Conservation (phyloP, 2,113 vertebrate genomes). For the Oostethus manadensis region DNA sequence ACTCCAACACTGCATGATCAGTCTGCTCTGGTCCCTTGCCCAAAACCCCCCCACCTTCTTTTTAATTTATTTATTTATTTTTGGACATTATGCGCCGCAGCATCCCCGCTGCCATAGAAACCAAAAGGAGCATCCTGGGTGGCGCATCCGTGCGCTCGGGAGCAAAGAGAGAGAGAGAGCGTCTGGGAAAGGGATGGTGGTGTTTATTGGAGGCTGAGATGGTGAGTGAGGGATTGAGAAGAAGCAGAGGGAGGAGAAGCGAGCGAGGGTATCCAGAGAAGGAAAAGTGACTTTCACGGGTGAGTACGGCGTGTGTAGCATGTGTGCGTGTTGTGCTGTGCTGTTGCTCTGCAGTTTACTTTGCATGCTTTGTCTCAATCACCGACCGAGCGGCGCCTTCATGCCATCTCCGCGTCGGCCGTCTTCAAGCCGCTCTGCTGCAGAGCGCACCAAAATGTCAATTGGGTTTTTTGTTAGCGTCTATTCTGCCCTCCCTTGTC, state of each 20-base stretch:
- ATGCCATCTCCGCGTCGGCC: neutral
- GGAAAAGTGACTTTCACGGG: slow-evolving; percentile 63
- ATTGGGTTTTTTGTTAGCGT: slow-evolving; percentile 21
- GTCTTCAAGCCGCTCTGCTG: slow-evolving; percentile 28
- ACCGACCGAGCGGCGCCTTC: no score
- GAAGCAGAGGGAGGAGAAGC: slow-evolving; percentile 26
- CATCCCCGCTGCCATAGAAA: slow-evolving; percentile 8
- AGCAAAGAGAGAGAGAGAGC: neutral
- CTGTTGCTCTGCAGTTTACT: slow-evolving; percentile 4
- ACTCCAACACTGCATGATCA: slow-evolving; percentile 1
- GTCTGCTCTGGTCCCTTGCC: neutral
- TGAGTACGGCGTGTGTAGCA: slow-evolving; percentile 58
- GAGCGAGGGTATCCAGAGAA: slow-evolving; percentile 42
- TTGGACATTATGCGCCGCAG: slow-evolving; percentile 5
- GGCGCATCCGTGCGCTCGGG: slow-evolving; percentile 4
- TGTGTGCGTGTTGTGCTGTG: neutral
- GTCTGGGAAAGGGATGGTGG: neutral
- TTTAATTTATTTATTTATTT: no score
- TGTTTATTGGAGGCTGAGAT: slow-evolving; percentile 2
- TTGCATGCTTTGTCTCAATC: slow-evolving; percentile 4
- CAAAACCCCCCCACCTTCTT: neutral
- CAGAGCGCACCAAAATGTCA: slow-evolving; percentile 36
- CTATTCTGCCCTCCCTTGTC: slow-evolving; percentile 27
- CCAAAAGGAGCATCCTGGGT: slow-evolving; percentile 9
- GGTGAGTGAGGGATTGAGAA: slow-evolving; percentile 1